Conservation (phyloP, 1,140 invertebrate genomes). For the Apis dorsata region DNA sequence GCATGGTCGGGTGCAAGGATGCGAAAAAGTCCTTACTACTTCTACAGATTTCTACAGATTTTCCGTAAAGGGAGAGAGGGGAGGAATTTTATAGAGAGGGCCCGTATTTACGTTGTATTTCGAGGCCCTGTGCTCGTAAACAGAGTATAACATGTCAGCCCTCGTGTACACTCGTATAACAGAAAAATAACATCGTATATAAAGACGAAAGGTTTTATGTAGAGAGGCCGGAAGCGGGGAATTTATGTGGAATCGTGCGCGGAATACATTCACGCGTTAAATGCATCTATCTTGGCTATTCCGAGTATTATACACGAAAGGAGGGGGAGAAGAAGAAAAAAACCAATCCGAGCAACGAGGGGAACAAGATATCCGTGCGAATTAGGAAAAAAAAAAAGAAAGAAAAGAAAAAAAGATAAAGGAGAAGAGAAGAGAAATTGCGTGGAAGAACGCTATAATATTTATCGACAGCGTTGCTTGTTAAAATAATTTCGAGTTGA, state of each 20-base stretch:
- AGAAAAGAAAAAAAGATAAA: not conserved
- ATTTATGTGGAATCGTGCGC: conserved; percentile 44
- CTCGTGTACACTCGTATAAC: conserved; percentile 50
- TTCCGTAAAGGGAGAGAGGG: too few relatives aligned
- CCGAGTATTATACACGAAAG: not conserved
- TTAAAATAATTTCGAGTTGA: not conserved
- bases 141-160: conserved; percentile 53
- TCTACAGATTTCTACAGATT: not conserved
- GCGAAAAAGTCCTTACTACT: not conserved
- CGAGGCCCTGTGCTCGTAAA: conserved; percentile 50
- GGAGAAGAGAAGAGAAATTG: too few relatives aligned
- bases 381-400: not conserved
- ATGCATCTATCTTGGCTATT: conserved; percentile 11
- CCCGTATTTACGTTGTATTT: conserved; percentile 47
- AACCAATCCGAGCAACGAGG: not conserved
- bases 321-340: not conserved
- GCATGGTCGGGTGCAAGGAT: not conserved
- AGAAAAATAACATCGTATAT: conserved; percentile 58
- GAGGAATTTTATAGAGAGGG: conserved; percentile 34
- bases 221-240: conserved; percentile 20
- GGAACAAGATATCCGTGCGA: not conserved
- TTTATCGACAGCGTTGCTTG: not conserved
- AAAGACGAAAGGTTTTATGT: conserved; percentile 42
- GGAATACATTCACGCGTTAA: conserved; percentile 36
- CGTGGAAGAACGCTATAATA: too few relatives aligned